Evolutionary conservation across 2,113 vertebrate species (phyloP), one percentile per base, ranked within the genome.

Genomic region (Halichoeres trimaculatus): DNA sequence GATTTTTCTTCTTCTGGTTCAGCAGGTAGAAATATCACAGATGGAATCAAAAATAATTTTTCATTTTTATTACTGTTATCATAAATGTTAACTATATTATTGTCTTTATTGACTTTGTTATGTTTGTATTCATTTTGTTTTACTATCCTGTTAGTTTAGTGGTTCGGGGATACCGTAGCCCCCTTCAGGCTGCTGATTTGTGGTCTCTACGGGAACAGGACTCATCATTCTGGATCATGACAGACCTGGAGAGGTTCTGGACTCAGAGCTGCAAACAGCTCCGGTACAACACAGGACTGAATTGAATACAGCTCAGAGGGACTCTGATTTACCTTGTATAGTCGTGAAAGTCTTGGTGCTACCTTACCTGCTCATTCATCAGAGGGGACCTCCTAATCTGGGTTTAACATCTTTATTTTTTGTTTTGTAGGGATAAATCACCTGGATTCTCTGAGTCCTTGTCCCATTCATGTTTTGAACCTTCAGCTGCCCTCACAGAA

Each of bases 1-100:
- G 89, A 88, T 90, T 93, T 75, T 93, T 94, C 30, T 98, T 97
- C 91, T 97, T 96, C 94, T 98, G 96, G 96, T 94, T 96, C 60
- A 94, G 91, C 81, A 88, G 96, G 96, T 97, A 93, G 82, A 91
- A 88, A 38, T 20, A 12, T 41, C 26, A 34, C 2, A 19, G 36
- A 8, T 40, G 10, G 22, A 50, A 22, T 30, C n/a, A n/a, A n/a
- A n/a, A n/a, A n/a, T n/a, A n/a, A n/a, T n/a, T n/a, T n/a, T n/a
- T n/a, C n/a, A n/a, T n/a, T n/a, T n/a, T n/a, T n/a, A n/a, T n/a
- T n/a, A n/a, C n/a, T n/a, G n/a, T n/a, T n/a, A n/a, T n/a, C n/a
- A n/a, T 30, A 30, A 30, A 30, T 30, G 3, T 30, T 30, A 30
- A 30, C 30, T 30, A 6, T n/a, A n/a, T n/a, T n/a, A n/a, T n/a